Evolutionary conservation across 2,888 invertebrate species (phyloP).

Genomic region (Mactromeris polynyma): DNA sequence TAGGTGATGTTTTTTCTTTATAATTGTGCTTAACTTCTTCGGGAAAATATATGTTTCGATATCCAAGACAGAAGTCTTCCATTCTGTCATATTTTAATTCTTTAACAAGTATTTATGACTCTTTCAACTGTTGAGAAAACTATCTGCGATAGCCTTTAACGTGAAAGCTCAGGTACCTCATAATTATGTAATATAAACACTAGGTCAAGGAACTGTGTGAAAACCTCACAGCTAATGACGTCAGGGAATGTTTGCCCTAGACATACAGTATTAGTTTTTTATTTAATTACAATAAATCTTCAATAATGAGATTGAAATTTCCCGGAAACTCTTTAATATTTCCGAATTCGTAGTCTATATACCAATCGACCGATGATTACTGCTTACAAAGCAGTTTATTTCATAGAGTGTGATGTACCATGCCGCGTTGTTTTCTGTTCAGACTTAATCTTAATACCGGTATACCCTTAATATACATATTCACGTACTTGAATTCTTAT

Average conservation of each 20-base stretch:
- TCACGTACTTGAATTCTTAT: too few relatives aligned
- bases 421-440: too few relatives aligned
- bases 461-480: too few relatives aligned
- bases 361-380: too few relatives aligned
- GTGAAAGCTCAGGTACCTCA: not conserved
- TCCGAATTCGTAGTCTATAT: too few relatives aligned
- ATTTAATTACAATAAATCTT: too few relatives aligned
- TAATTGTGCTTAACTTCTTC: slow-evolving; percentile 38
- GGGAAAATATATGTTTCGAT: slow-evolving; percentile 10
- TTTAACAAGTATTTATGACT: slow-evolving; percentile 26
- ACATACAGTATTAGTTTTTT: not conserved
- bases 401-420: too few relatives aligned
- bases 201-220: not conserved
- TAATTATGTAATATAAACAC: not conserved
- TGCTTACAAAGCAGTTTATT: too few relatives aligned
- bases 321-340: too few relatives aligned
- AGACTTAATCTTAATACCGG: too few relatives aligned
- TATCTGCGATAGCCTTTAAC: not conserved
- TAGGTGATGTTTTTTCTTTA: slow-evolving; percentile 44
- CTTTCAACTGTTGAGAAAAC: not conserved
- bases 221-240: not conserved
- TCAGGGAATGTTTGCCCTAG: not conserved
- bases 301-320: too few relatives aligned
- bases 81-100: slow-evolving; percentile 39
- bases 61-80: slow-evolving; percentile 11